These are phyloP conservation scores for Microdon myrmicae DNA, from an alignment of 2,888 invertebrate genomes.

Conservation along the genomic window DNA sequence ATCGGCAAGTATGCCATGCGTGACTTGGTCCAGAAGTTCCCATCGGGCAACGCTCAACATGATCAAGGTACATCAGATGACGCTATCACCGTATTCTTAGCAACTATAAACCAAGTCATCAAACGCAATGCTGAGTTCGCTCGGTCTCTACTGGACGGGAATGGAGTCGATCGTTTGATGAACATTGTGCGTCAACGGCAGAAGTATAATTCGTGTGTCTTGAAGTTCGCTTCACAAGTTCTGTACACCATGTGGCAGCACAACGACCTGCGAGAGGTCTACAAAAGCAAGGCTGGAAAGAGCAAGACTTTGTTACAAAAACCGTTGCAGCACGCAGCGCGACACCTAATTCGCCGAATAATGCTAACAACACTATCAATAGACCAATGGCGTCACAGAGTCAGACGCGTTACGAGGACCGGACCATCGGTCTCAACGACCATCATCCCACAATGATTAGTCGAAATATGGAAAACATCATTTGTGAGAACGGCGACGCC, in stretches of 20 bases:
- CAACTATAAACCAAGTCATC: constrained; percentile 95
- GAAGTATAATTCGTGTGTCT: constrained; percentile 90
- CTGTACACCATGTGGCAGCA: constrained; percentile 94
- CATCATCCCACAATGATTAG: constrained; percentile 44
- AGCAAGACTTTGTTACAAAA: constrained; percentile 93
- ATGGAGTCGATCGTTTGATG: constrained; percentile 92
- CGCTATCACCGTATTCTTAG: constrained; percentile 96
- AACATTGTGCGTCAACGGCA: constrained; percentile 90
- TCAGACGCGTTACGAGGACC: constrained; percentile 92
- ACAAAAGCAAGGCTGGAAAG: constrained; percentile 93
- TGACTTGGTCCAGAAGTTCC: constrained; percentile 95
- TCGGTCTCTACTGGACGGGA: constrained; percentile 88
- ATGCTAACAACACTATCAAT: constrained; percentile 93
- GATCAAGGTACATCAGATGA: constrained; percentile 93
- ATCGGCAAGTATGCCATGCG: constrained; percentile 99
- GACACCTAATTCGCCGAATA: constrained; percentile 83
- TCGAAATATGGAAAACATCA: constrained; percentile 43
- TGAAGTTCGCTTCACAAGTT: constrained; percentile 97
- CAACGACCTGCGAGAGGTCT: constrained; percentile 93
- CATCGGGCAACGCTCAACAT: constrained; percentile 87
- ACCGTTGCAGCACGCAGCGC: constrained; percentile 79
- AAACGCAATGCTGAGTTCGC: constrained; percentile 96
- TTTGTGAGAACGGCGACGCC: constrained; percentile 44
- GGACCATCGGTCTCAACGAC: constrained; percentile 74
- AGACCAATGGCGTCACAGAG: constrained; percentile 94